A percentile compares a stretch with the other conserved stretches of the same genome.
These are phyloP conservation scores for Andricus quercusramuli DNA, from an alignment of 2,888 invertebrate species.

Conservation along the genomic window DNA sequence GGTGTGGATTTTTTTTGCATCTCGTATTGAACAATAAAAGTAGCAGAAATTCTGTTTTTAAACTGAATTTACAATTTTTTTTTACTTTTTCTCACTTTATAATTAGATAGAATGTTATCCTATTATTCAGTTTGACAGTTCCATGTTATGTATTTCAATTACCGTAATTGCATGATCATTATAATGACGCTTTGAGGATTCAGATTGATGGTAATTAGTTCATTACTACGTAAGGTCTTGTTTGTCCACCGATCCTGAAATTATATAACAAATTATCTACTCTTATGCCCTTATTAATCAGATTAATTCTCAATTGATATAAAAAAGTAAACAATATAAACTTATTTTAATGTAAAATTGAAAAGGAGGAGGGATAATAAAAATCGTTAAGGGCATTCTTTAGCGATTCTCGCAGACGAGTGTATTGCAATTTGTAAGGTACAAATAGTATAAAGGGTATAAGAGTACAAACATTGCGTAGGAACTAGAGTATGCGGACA, in stretches of 20 bases:
- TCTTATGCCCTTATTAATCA: not conserved
- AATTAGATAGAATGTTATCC: not conserved
- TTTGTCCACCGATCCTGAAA: not conserved
- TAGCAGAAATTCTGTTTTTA: too few species aligned
- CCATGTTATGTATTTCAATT: not conserved
- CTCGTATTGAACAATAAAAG: too few species aligned
- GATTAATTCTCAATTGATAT: not conserved
- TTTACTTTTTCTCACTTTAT: not conserved
- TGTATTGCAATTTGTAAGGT: constrained; percentile 78
- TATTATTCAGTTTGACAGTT: not conserved
- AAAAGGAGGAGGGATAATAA: not conserved
- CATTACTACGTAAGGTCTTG: not conserved
- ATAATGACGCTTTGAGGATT: not conserved
- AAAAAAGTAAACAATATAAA: too few species aligned
- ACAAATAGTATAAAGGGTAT: constrained; percentile 78
- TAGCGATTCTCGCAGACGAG: constrained; percentile 76
- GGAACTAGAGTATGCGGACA: constrained; percentile 78
- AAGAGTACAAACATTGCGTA: constrained; percentile 78
- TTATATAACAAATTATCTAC: not conserved
- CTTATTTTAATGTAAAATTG: not conserved
- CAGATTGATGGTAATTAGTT: not conserved
- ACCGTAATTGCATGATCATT: not conserved
- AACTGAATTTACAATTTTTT: too few species aligned
- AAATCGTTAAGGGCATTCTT: constrained; percentile 43
- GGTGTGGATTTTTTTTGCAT: too few species aligned